Evolutionary conservation across 1,140 invertebrate species (phyloP), one percentile per base, ranked within the genome.

Genomic region (Cydia strobilella): DNA sequence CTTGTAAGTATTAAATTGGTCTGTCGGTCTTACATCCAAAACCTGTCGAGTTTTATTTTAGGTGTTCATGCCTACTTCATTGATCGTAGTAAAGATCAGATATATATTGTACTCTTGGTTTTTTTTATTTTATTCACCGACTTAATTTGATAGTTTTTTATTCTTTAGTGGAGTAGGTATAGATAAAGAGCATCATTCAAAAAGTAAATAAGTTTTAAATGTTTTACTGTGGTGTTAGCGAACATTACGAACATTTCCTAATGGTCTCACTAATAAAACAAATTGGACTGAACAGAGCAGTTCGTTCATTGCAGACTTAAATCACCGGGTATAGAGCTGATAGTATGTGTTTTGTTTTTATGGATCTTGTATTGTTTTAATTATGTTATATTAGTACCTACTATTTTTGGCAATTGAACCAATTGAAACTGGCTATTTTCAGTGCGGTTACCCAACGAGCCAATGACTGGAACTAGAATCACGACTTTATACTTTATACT

Each of bases 401-500:
- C 25, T 27, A 31, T 27, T n/a, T 35, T 35, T 18, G 20, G 71
- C 71, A 72, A 72, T 72, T 72, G 18, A 48, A 23, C 18, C 31
- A 72, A 72, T 72, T 35, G 63, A 9, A 35, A 66, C 27, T 66
- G 63, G 63, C 27, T 35, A 66, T 27, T 66, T 27, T 66, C 63
- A 27, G 63, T 31, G 27, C 25, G 27, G 15, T 66, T 66, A 27
- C 25, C 23, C 27, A 35, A 66, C 23, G 12, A 35, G 2, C 54
- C 54, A 25, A 63, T 25, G 20, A 63, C 59, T 66, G 13, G 62
- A 27, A 63, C 62, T 25, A 18, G 63, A 66, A 66, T 66, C 63
- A 66, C 63, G 63, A 66, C 63, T 66, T 66, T 20, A 66, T 66
- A n/a, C n/a, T n/a, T 66, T 66, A 35, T 65, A 65, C 62, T n/a